Evolutionary conservation across 2,888 invertebrate genomes (phyloP).

Genomic region (Folsomia manolachei): DNA sequence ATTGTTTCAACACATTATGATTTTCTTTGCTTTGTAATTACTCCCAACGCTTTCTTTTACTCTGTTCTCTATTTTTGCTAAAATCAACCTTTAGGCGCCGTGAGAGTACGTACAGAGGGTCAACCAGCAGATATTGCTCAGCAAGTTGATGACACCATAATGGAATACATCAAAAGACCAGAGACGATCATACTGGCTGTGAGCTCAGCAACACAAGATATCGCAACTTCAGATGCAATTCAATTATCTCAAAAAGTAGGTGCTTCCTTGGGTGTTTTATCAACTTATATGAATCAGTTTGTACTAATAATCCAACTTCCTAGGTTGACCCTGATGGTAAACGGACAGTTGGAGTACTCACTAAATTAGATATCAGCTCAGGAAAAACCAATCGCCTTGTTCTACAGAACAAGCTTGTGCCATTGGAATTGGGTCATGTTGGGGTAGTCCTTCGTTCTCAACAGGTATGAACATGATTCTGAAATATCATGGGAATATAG

Average conservation of each 20-base stretch:
- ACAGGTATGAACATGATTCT: background rate
- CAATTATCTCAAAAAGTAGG: background rate
- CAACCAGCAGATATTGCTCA: background rate
- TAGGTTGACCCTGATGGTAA: background rate
- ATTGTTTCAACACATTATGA: too few relatives aligned
- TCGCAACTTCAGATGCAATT: background rate
- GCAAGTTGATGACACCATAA: background rate
- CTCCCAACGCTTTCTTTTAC: too few relatives aligned
- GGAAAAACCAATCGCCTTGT: background rate
- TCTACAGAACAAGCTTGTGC: background rate
- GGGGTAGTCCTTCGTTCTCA: background rate
- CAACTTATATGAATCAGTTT: too few relatives aligned
- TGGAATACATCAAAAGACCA: background rate
- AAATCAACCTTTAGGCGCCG: too few relatives aligned
- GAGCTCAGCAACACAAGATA: background rate
- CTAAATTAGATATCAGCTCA: background rate
- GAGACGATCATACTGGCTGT: background rate
- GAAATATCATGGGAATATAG: too few relatives aligned
- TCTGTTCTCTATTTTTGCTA: too few relatives aligned
- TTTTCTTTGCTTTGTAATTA: too few relatives aligned
- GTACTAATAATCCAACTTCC: too few relatives aligned
- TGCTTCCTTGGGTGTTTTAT: too few relatives aligned
- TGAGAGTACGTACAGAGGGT: background rate
- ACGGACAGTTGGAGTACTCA: background rate
- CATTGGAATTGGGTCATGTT: background rate